Conservation (phyloP, 2,797 vertebrate genomes). For the Meriones psammophilus region DNA sequence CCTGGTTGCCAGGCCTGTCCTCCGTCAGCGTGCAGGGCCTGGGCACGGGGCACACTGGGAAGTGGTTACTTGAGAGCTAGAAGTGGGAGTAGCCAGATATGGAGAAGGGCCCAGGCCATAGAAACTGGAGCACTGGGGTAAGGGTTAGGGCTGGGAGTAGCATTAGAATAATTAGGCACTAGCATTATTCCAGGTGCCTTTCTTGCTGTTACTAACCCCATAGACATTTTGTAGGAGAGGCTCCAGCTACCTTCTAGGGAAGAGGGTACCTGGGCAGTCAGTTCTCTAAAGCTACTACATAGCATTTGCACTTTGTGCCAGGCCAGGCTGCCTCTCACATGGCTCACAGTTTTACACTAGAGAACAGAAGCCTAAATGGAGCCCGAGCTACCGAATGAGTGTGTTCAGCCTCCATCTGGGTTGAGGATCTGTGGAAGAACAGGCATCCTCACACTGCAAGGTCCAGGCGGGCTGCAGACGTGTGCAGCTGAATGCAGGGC, state of each 20-base stretch:
- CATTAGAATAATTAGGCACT: not conserved
- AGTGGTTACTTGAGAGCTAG: not conserved
- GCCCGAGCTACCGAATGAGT: not conserved
- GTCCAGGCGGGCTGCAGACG: not conserved
- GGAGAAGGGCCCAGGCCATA: not conserved
- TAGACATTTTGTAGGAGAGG: not conserved
- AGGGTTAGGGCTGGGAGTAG: not conserved
- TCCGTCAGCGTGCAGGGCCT: not conserved
- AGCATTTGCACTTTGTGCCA: not conserved
- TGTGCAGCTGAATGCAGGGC: not conserved
- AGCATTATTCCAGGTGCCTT: not conserved
- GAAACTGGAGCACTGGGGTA: not conserved
- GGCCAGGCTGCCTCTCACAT: not conserved
- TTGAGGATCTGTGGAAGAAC: not conserved
- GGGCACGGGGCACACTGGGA: not conserved
- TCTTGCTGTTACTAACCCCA: not conserved
- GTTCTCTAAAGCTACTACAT: not conserved
- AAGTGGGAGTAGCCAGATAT: not conserved
- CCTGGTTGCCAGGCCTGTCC: conserved; percentile 12
- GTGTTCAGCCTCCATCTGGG: not conserved
- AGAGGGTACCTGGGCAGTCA: not conserved
- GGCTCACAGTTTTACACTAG: not conserved
- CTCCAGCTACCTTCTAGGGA: not conserved
- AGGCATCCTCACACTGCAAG: not conserved
- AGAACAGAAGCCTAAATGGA: conserved; percentile 1